Base-by-base conservation (phyloP, 2,888 invertebrate genomes). In the Abrostola tripartita region DNA sequence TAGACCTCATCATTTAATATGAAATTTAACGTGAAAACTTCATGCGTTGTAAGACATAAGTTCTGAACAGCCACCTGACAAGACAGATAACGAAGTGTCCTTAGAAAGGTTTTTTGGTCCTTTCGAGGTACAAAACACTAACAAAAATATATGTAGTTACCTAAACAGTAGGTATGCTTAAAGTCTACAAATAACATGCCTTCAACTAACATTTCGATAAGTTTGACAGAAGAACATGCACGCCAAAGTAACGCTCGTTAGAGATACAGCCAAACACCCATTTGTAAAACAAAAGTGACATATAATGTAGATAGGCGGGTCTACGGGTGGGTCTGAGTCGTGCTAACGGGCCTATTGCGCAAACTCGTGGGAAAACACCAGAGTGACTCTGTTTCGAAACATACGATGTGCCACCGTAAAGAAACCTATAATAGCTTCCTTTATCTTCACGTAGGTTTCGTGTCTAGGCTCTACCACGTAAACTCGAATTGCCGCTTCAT, bases 371-470 rank as follows among this genome's bases (percentile, higher is more conserved):
- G 89, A 89, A 87, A 63, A 68, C 65, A 37, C 61, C 56, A 57
- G 41, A 52, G 64, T 62, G 70, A 68, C 58, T 71, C 53, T 51
- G 74, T 82, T 78, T 85, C 85, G 81, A 83, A 84, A 84, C 68
- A 65, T 57, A 70, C 69, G 68, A 79, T 69, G 71, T 76, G 83
- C 82, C 82, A 81, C 84, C 76, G 82, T 74, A 81, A 71, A 76
- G 66, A 79, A 67, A 76, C 78, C 68, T 68, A 62, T 85, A 88
- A 86, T 81, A 75, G 81, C 80, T 88, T 87, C 87, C 87, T 86
- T 75, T 80, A 82, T 81, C 79, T 82, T 74, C 41, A 56, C 49
- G 54, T 72, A 61, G 60, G 68, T 58, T 69, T 65, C 11, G 14
- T 38, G 52, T 35, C 36, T 8, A 42, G 7, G 10, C 14, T 8